Evolutionary conservation across 2,797 vertebrate genomes (phyloP).

Genomic region (Siniperca obscura): DNA sequence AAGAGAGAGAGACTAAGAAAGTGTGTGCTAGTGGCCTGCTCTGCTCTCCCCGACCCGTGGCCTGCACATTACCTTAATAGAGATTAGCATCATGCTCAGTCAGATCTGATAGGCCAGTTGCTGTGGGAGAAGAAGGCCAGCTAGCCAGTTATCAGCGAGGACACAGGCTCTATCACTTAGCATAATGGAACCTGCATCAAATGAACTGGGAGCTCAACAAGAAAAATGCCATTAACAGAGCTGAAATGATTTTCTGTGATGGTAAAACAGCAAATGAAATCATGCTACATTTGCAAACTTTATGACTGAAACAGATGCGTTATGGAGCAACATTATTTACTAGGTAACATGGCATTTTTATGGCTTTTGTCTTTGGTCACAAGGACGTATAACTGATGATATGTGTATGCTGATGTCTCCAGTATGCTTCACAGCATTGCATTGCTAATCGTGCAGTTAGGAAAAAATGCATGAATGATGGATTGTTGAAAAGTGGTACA

Average conservation of each 20-base stretch:
- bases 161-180: constrained; percentile 76
- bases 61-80: constrained; percentile 76
- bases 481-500: constrained; percentile 13
- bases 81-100: constrained; percentile 82
- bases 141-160: constrained; percentile 78
- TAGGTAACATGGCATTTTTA: constrained; percentile 23
- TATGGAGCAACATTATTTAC: constrained; percentile 40
- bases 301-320: constrained; percentile 56
- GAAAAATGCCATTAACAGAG: constrained; percentile 71
- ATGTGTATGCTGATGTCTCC: neutral
- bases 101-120: constrained; percentile 78
- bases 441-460: constrained; percentile 1
- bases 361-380: constrained; percentile 1
- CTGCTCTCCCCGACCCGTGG: constrained; percentile 52
- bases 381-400: constrained; percentile 11
- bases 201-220: constrained; percentile 67
- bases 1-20: constrained; percentile 21
- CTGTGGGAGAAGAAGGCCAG: constrained; percentile 69
- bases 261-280: constrained; percentile 71
- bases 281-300: constrained; percentile 57
- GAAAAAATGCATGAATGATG: constrained; percentile 19
- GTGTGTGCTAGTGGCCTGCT: constrained; percentile 27
- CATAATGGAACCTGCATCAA: constrained; percentile 82
- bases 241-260: constrained; percentile 66
- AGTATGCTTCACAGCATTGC: neutral